A percentile compares a stretch with the other conserved stretches of the same genome.
Evolutionary conservation across 2,888 invertebrate species (phyloP).

Genomic region (Darwinula stevensoni): DNA sequence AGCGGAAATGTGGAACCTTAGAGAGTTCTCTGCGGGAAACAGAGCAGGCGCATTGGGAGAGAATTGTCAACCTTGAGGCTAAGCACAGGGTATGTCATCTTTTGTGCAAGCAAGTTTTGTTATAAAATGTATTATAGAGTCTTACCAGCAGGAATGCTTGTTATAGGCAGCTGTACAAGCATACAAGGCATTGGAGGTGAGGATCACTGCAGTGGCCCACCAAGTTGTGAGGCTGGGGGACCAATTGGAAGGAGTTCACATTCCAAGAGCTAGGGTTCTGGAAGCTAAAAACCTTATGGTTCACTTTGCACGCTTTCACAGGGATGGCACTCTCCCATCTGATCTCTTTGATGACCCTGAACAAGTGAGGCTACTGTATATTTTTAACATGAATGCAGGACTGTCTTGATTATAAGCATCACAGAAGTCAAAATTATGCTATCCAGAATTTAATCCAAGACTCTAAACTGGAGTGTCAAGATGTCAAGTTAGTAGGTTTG

Average conservation of each 20-base stretch:
- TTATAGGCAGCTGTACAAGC: slow-evolving; percentile 45
- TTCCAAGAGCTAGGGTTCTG: slow-evolving; percentile 68
- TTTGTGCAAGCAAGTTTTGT: too few species aligned
- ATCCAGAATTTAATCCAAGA: too few species aligned
- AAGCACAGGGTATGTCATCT: slow-evolving; percentile 4
- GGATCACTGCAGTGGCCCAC: slow-evolving; percentile 86
- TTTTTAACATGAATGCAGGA: too few species aligned
- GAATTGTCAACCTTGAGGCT: background rate
- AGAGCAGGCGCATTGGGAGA: too few species aligned
- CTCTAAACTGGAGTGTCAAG: too few species aligned
- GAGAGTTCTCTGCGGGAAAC: background rate
- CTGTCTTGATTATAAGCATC: too few species aligned
- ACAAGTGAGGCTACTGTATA: slow-evolving; percentile 24
- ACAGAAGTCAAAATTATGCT: too few species aligned
- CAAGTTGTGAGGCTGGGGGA: slow-evolving; percentile 96
- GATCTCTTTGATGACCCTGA: slow-evolving; percentile 58
- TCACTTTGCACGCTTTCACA: slow-evolving; percentile 69
- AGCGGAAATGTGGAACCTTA: background rate
- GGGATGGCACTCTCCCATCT: slow-evolving; percentile 50
- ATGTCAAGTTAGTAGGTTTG: too few species aligned
- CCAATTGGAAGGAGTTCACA: slow-evolving; percentile 84
- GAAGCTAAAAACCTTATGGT: slow-evolving; percentile 79
- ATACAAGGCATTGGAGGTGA: slow-evolving; percentile 72
- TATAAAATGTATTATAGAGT: background rate
- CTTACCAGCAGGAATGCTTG: slow-evolving; percentile 4